Percentiles rank a stretch among this genome's conserved stretches.
Evolutionary conservation across 1,140 invertebrate species (phyloP).

Genomic region (Euschistus heros): DNA sequence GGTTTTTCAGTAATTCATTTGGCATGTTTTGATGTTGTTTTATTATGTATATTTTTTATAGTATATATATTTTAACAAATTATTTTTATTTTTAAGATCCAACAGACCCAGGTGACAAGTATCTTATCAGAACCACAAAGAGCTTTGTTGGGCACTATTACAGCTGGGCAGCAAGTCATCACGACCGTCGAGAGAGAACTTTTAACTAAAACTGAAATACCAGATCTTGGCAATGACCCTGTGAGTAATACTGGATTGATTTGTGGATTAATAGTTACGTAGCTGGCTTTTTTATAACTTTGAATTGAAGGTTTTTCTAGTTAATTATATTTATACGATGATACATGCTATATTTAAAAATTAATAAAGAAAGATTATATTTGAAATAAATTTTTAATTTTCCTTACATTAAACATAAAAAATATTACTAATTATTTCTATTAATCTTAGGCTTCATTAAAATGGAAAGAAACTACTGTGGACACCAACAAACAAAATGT

Average conservation of each 20-base stretch:
- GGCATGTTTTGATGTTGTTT: not conserved
- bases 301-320: too few species aligned
- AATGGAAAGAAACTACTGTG: conserved; percentile 87
- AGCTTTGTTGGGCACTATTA: conserved; percentile 82
- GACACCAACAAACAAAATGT: conserved; percentile 95
- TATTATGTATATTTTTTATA: conserved; percentile 1
- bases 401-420: not conserved
- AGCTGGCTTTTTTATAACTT: not conserved
- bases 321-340: not conserved
- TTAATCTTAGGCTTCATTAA: conserved; percentile 53
- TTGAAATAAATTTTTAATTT: not conserved
- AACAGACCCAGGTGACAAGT: conserved; percentile 74
- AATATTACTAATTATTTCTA: not conserved
- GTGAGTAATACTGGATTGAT: conserved; percentile 31
- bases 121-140: conserved; percentile 81
- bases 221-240: conserved; percentile 70
- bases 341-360: too few species aligned
- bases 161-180: conserved; percentile 74
- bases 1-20: too few species aligned
- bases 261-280: too few species aligned
- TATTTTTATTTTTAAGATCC: conserved; percentile 46
- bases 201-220: conserved; percentile 58
- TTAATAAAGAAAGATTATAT: not conserved
- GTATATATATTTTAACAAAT: not conserved
- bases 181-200: conserved; percentile 73